These are phyloP conservation scores for Montipora foliosa DNA, from an alignment of 64 coral and sea anemone genomes.

Conservation along the genomic window DNA sequence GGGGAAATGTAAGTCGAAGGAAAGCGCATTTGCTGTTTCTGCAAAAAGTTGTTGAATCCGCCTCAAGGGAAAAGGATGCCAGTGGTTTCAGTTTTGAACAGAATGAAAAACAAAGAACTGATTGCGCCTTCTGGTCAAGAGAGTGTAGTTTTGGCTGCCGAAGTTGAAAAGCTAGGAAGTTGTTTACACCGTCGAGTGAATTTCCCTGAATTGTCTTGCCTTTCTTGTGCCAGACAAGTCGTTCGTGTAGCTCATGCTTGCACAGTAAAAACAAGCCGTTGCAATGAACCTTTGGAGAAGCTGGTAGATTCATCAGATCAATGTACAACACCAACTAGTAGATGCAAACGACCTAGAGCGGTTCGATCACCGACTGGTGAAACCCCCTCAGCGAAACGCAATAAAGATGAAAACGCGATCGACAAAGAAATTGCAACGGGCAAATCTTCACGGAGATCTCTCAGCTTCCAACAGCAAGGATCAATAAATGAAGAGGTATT, in stretches of 20 bases:
- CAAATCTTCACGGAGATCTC: no score
- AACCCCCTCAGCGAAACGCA: no score
- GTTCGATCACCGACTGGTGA: background rate
- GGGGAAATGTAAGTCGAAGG: background rate
- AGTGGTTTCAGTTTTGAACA: slow-evolving; percentile 1
- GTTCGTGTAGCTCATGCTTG: no score
- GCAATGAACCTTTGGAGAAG: slow-evolving; percentile 7
- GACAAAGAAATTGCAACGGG: no score
- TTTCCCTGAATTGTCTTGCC: background rate
- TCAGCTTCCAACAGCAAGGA: no score
- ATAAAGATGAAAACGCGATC: no score
- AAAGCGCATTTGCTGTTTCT: background rate
- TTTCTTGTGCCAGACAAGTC: no score
- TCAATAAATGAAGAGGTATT: no score
- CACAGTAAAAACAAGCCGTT: background rate
- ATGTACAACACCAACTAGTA: background rate
- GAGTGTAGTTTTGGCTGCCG: slow-evolving; percentile 8
- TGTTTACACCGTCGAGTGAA: background rate
- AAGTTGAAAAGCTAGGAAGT: slow-evolving; percentile 11
- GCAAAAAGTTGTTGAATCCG: background rate
- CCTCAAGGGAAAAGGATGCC: slow-evolving; percentile 2
- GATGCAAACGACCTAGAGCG: background rate
- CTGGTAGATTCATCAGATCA: background rate
- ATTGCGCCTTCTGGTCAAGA: background rate
- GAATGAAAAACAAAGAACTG: background rate